Percentiles rank a stretch among this genome's conserved stretches.
Evolutionary conservation across 1,140 invertebrate species (phyloP).

Genomic region (Colletes latitarsis): DNA sequence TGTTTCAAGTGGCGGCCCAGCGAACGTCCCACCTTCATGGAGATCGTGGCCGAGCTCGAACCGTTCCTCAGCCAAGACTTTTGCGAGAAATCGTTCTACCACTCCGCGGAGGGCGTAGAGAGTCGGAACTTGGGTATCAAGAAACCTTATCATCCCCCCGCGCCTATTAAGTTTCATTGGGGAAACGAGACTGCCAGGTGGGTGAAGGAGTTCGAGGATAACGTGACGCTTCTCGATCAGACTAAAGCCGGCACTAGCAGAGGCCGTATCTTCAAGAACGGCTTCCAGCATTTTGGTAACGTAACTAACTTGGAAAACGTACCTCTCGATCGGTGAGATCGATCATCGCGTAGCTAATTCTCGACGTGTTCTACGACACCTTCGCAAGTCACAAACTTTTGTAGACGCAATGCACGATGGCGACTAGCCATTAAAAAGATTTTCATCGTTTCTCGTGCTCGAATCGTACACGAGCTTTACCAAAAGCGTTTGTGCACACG

Average conservation of each 20-base stretch:
- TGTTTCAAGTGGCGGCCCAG: slow-evolving; percentile 80
- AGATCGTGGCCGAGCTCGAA: slow-evolving; percentile 81
- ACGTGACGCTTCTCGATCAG: slow-evolving; percentile 72
- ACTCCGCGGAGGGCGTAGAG: slow-evolving; percentile 78
- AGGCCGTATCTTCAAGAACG: slow-evolving; percentile 73
- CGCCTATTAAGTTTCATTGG: slow-evolving; percentile 72
- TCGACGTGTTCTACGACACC: slow-evolving; percentile 2
- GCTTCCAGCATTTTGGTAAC: slow-evolving; percentile 72
- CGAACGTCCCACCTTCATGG: slow-evolving; percentile 76
- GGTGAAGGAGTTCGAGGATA: slow-evolving; percentile 75
- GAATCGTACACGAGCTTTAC: background rate
- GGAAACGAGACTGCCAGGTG: slow-evolving; percentile 73
- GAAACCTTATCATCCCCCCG: slow-evolving; percentile 71
- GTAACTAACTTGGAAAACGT: slow-evolving; percentile 67
- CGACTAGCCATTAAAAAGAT: slow-evolving; percentile 3
- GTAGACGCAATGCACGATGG: slow-evolving; percentile 50
- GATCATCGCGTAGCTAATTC: background rate
- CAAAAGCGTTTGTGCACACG: background rate
- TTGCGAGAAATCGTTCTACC: slow-evolving; percentile 81
- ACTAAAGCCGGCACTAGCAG: slow-evolving; percentile 68
- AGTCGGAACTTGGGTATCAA: slow-evolving; percentile 69
- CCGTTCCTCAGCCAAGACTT: slow-evolving; percentile 78
- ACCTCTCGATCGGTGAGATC: slow-evolving; percentile 70
- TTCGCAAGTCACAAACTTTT: slow-evolving; percentile 11
- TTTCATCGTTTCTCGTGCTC: background rate